Evolutionary conservation across 2,797 vertebrate genomes (phyloP).

Genomic region (Lacerta bilineata): DNA sequence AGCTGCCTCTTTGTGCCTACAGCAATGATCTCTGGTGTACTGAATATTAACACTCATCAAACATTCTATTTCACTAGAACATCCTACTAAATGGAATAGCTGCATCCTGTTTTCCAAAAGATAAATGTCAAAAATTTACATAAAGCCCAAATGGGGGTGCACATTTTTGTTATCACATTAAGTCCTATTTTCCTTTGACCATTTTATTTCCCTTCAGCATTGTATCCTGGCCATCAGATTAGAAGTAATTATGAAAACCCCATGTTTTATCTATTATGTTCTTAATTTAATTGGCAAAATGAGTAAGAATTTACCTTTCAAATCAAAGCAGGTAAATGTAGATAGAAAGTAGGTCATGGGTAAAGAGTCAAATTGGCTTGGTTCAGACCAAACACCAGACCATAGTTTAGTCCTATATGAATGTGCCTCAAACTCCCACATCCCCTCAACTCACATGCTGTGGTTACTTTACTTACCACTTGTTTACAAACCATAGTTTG

Average conservation of each 20-base stretch:
- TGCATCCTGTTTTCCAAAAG: constrained; percentile 36
- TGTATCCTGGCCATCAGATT: background rate
- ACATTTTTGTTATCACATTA: background rate
- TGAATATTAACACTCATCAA: constrained; percentile 20
- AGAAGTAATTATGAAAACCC: background rate
- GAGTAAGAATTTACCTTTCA: background rate
- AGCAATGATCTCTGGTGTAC: background rate
- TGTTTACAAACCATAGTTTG: background rate
- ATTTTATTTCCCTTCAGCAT: background rate
- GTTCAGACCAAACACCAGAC: background rate
- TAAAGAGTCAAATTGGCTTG: background rate
- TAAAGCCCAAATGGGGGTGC: background rate
- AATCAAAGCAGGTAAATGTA: background rate
- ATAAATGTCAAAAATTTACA: constrained; percentile 40
- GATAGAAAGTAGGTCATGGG: background rate
- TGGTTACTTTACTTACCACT: background rate
- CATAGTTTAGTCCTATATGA: background rate
- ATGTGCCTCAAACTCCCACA: background rate
- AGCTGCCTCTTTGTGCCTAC: constrained; percentile 50
- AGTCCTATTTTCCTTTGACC: background rate
- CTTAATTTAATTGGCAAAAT: background rate
- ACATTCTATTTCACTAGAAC: background rate
- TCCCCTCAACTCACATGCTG: background rate
- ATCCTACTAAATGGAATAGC: background rate
- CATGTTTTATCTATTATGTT: background rate